phyloP scores from a whole-genome alignment of 30 jellyfish, hydroid and myxozoan species.

The Turritopsis rubra region DNA sequence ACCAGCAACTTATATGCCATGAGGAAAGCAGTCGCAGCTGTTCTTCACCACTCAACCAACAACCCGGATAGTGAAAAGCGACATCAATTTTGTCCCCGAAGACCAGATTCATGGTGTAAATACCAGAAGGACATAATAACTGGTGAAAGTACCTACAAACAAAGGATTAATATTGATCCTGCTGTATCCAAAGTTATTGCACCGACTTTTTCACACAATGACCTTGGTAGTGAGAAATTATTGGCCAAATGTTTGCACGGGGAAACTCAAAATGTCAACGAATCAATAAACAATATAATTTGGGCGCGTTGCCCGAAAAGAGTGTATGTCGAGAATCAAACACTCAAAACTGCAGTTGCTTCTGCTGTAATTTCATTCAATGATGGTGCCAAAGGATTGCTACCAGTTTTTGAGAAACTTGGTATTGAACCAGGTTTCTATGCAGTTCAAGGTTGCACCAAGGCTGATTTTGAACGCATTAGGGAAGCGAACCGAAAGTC shows the following conservation, averaged over 20 bases:
- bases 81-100: slow-evolving; percentile 41
- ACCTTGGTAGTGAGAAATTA: slow-evolving; percentile 26
- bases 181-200: slow-evolving; percentile 34
- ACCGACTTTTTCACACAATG: slow-evolving; percentile 32
- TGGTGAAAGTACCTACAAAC: slow-evolving; percentile 36
- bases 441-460: neutral
- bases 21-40: neutral
- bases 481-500: slow-evolving; percentile 18
- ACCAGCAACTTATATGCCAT: neutral
- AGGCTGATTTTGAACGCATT: slow-evolving; percentile 18
- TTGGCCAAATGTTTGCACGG: slow-evolving; percentile 26
- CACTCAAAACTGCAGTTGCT: slow-evolving; percentile 27
- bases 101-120: slow-evolving; percentile 39
- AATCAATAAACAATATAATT: slow-evolving; percentile 31
- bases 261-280: slow-evolving; percentile 31
- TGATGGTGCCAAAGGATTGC: slow-evolving; percentile 32
- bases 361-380: slow-evolving; percentile 26
- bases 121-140: slow-evolving; percentile 43
- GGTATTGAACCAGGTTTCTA: slow-evolving; percentile 19
- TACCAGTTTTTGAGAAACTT: slow-evolving; percentile 19
- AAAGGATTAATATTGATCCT: slow-evolving; percentile 8
- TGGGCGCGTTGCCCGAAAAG: slow-evolving; percentile 49
- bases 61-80: slow-evolving; percentile 13
- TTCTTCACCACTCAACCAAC: slow-evolving; percentile 14
- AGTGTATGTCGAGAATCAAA: neutral